Percentiles rank a stretch among this genome's conserved stretches.
Evolutionary conservation across 1,140 invertebrate species (phyloP).

Genomic region (Hylyphantes graminicola): DNA sequence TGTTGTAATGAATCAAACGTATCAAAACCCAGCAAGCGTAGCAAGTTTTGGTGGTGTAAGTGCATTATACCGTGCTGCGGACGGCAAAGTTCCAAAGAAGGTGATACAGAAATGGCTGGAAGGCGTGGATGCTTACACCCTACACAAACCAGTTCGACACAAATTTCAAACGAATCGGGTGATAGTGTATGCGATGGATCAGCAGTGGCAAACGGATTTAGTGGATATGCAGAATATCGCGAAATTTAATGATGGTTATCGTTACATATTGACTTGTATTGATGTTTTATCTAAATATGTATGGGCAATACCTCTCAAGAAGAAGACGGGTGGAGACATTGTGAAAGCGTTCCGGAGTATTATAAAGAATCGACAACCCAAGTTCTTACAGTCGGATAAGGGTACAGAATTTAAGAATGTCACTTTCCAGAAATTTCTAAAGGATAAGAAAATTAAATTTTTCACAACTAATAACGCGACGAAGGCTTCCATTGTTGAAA

Average conservation of each 20-base stretch:
- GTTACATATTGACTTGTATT: neutral
- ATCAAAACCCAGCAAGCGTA: neutral
- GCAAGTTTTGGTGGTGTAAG: constrained; percentile 22
- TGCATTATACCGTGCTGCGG: constrained; percentile 15
- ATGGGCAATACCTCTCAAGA: neutral
- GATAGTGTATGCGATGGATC: constrained; percentile 16
- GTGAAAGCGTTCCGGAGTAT: neutral
- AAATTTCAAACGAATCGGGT: constrained; percentile 15
- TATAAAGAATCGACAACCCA: too few species aligned
- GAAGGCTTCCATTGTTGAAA: too few species aligned
- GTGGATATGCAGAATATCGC: neutral
- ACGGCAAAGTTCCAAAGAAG: constrained; percentile 7
- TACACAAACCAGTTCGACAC: constrained; percentile 2
- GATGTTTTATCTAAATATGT: neutral
- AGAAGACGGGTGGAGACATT: neutral
- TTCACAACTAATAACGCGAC: too few species aligned
- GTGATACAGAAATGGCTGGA: constrained; percentile 7
- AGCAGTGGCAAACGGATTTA: constrained; percentile 16
- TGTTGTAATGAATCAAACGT: constrained; percentile 4
- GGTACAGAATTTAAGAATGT: too few species aligned
- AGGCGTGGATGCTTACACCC: constrained; percentile 14
- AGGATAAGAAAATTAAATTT: too few species aligned
- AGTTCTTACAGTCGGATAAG: too few species aligned
- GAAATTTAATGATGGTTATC: constrained; percentile 17
- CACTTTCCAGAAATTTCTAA: too few species aligned